These are phyloP conservation scores for Montipora sp. DNA, from an alignment of 64 coral and sea anemone genomes.

Conservation along the genomic window DNA sequence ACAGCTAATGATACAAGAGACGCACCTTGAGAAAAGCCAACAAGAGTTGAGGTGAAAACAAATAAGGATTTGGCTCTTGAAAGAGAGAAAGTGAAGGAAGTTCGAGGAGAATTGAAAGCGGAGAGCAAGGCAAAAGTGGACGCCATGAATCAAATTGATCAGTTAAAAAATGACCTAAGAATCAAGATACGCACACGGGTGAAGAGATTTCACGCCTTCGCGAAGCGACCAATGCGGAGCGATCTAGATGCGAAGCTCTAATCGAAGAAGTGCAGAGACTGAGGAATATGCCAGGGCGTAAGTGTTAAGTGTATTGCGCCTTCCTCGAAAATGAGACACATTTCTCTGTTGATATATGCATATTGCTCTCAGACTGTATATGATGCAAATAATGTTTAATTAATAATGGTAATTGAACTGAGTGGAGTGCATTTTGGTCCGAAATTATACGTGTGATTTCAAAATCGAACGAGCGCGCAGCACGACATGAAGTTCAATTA, in stretches of 20 bases:
- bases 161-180: conserved; percentile 47
- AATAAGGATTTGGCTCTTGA: conserved; percentile 56
- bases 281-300: conserved; percentile 76
- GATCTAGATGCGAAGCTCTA: neutral
- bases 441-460: too few species aligned
- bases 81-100: conserved; percentile 69
- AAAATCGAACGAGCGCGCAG: too few species aligned
- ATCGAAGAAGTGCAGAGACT: conserved; percentile 66
- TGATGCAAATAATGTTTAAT: too few species aligned
- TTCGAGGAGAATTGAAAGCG: conserved; percentile 52
- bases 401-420: too few species aligned
- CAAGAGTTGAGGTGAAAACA: conserved; percentile 44
- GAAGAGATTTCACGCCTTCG: neutral
- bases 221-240: too few species aligned
- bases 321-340: too few species aligned
- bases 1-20: conserved; percentile 55
- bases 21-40: conserved; percentile 19
- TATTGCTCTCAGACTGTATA: too few species aligned
- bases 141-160: conserved; percentile 27
- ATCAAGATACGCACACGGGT: conserved; percentile 17
- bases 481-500: too few species aligned
- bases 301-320: conserved; percentile 1
- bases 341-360: too few species aligned
- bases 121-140: conserved; percentile 54
- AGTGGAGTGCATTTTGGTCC: too few species aligned